phyloP scores from a whole-genome alignment of 2,888 invertebrate genomes.

The Orthosia incerta region DNA sequence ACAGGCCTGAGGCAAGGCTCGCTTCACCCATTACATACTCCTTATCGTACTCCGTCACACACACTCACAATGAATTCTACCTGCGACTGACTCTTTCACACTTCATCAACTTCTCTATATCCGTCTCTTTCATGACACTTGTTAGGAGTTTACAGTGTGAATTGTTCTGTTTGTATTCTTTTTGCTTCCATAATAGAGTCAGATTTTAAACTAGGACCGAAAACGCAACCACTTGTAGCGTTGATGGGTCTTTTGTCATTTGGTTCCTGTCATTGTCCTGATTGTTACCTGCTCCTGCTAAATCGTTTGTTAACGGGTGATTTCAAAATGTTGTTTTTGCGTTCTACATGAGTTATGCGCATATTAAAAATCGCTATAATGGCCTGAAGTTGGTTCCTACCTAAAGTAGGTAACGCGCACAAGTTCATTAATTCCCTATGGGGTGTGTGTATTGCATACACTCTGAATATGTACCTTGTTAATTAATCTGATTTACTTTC shows the following conservation, averaged over 20 bases:
- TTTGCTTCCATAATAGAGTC: conserved; percentile 31
- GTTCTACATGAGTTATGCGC: conserved; percentile 9
- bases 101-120: conserved; percentile 52
- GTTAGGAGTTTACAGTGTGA: conserved; percentile 61
- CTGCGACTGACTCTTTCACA: conserved; percentile 65
- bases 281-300: not conserved
- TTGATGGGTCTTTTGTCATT: conserved; percentile 20
- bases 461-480: not conserved
- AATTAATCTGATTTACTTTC: not conserved
- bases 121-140: conserved; percentile 62
- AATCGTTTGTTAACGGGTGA: not conserved
- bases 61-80: conserved; percentile 66
- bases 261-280: conserved; percentile 3
- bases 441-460: not conserved
- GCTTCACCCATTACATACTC: conserved; percentile 58
- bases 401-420: not conserved
- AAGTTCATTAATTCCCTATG: not conserved
- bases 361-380: not conserved
- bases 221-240: conserved; percentile 21
- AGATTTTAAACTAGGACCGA: conserved; percentile 45
- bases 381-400: not conserved
- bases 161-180: conserved; percentile 53
- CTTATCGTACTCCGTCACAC: conserved; percentile 74
- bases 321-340: not conserved
- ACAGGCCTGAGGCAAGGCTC: conserved; percentile 83